These are phyloP conservation scores for Acanthaster planci DNA, from an alignment of 35 echinoderm and acorn worm species.

Conservation along the genomic window DNA sequence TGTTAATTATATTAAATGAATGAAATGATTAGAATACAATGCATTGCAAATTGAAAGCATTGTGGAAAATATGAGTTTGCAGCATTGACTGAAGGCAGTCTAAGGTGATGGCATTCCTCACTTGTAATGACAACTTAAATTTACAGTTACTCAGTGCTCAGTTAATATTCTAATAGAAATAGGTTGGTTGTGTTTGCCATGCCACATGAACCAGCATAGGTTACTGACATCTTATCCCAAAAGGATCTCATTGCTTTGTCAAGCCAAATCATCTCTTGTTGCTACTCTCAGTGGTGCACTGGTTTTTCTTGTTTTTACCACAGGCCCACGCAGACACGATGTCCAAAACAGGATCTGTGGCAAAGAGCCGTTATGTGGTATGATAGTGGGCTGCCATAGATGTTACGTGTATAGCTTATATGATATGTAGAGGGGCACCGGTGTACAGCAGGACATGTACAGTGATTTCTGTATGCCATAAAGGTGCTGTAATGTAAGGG, in stretches of 20 bases:
- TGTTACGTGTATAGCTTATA: slow-evolving; percentile 33
- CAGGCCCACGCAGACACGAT: slow-evolving; percentile 74
- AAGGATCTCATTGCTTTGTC: not conserved
- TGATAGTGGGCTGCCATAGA: slow-evolving; percentile 48
- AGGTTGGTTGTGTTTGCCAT: too few relatives aligned
- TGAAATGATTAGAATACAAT: too few relatives aligned
- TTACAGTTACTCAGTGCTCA: too few relatives aligned
- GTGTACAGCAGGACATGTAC: not conserved
- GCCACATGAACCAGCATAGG: too few relatives aligned
- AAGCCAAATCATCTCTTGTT: not conserved
- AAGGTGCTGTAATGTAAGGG: not conserved
- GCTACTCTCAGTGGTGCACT: not conserved
- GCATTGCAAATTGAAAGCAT: too few relatives aligned
- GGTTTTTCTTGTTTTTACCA: not conserved
- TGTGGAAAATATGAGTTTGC: too few relatives aligned
- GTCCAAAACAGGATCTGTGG: slow-evolving; percentile 59
- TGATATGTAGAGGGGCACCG: not conserved
- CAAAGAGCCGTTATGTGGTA: slow-evolving; percentile 59
- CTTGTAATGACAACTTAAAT: too few relatives aligned
- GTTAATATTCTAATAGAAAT: too few relatives aligned
- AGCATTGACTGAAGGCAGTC: too few relatives aligned
- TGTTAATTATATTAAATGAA: too few relatives aligned
- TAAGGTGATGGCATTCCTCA: too few relatives aligned
- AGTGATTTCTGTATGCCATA: not conserved
- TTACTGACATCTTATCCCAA: too few relatives aligned